These are phyloP conservation scores for Chrysocyon brachyurus DNA, from an alignment of 2,797 vertebrate species.

Conservation along the genomic window DNA sequence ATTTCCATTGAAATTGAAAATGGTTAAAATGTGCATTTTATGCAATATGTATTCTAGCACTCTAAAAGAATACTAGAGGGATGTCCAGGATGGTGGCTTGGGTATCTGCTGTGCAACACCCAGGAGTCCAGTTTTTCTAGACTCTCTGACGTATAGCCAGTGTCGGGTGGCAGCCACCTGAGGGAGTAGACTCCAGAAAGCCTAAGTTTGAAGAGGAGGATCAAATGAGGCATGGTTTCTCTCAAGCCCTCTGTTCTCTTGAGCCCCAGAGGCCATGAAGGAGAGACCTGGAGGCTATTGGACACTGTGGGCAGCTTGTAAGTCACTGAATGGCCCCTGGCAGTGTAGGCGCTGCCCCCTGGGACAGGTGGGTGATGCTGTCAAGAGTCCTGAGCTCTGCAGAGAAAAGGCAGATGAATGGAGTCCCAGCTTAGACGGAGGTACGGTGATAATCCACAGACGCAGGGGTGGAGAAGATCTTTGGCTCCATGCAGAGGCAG, in stretches of 20 bases:
- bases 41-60: not conserved
- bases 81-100: not conserved
- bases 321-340: not conserved
- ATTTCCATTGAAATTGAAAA: not conserved
- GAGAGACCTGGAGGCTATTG: not conserved
- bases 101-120: not conserved
- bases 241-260: not conserved
- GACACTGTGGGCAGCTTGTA: not conserved
- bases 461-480: not conserved
- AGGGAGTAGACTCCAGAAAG: not conserved
- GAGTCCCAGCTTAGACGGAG: not conserved
- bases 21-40: not conserved
- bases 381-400: not conserved
- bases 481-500: not conserved
- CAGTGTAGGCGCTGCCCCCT: not conserved
- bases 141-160: not conserved
- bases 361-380: not conserved
- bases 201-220: fast-evolving
- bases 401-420: not conserved
- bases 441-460: not conserved
- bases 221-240: too few species aligned
- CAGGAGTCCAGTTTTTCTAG: not conserved
- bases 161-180: not conserved
- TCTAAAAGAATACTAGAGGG: too few species aligned
- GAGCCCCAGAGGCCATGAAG: not conserved